phyloP scores from a whole-genome alignment of 2,888 invertebrate species.

The Byasa hedistus region DNA sequence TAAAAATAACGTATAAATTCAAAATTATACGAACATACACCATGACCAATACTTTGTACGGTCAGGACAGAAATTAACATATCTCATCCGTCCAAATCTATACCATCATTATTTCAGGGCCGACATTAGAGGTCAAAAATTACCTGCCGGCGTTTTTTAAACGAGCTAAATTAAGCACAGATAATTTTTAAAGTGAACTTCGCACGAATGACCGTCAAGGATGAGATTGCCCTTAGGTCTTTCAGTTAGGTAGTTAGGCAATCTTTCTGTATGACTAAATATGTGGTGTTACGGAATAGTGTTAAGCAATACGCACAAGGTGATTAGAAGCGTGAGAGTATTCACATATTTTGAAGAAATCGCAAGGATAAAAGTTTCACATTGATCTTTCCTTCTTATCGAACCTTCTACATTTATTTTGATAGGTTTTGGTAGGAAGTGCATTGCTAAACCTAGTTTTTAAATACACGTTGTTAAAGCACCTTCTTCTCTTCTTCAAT shows the following conservation, averaged over 20 bases:
- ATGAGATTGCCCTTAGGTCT: slow-evolving; percentile 25
- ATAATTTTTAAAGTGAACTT: slow-evolving; percentile 8
- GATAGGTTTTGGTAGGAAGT: too few relatives aligned
- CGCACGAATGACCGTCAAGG: slow-evolving; percentile 23
- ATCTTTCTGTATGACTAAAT: not conserved
- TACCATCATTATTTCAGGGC: slow-evolving; percentile 18
- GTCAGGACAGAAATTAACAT: not conserved
- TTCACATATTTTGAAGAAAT: not conserved
- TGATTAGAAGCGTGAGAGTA: not conserved
- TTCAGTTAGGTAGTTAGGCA: not conserved
- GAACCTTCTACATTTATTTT: too few relatives aligned
- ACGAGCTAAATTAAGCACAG: slow-evolving; percentile 9
- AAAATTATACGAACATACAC: too few relatives aligned
- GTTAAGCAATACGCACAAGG: not conserved
- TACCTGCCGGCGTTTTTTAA: slow-evolving; percentile 22
- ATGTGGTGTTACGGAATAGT: not conserved
- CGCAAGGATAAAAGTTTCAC: too few relatives aligned
- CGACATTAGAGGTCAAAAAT: slow-evolving; percentile 24
- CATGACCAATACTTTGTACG: too few relatives aligned
- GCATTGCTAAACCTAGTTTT: too few relatives aligned
- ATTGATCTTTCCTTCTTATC: too few relatives aligned
- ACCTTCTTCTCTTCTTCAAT: too few relatives aligned
- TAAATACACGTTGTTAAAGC: too few relatives aligned
- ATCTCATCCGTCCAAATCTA: slow-evolving; percentile 12
- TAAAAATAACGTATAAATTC: too few relatives aligned